A percentile compares a stretch with the other conserved stretches of the same genome.
These are phyloP conservation scores for Folsomia manolachei DNA, from an alignment of 2,888 invertebrate species.

Conservation along the genomic window DNA sequence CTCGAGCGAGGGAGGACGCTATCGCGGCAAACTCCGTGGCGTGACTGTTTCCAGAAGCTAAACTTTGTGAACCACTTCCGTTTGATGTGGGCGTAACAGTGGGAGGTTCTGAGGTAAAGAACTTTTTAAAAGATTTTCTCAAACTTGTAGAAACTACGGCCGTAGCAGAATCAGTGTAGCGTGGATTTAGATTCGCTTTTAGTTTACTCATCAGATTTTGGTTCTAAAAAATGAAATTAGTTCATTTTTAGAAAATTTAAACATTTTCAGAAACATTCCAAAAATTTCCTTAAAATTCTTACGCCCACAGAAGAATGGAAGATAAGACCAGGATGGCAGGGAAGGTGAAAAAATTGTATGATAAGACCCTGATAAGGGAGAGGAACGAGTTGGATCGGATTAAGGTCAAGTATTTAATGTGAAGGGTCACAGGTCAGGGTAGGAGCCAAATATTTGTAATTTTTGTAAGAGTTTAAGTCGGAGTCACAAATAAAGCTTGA, in stretches of 20 bases:
- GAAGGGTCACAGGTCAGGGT: no score
- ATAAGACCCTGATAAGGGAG: no score
- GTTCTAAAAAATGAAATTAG: constrained; percentile 25
- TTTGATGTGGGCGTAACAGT: constrained; percentile 14
- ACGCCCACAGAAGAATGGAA: background rate
- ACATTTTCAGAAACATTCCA: no score
- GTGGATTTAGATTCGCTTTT: constrained; percentile 34
- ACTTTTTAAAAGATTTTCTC: constrained; percentile 31
- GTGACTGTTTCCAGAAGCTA: constrained; percentile 12
- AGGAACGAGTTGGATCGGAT: no score
- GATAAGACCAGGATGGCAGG: constrained; percentile 22
- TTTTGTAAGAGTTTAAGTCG: no score
- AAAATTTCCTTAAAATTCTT: no score
- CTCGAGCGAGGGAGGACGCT: constrained; percentile 17
- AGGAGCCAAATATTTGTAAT: no score
- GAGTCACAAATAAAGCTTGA: no score
- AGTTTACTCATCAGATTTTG: constrained; percentile 38
- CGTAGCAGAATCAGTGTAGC: constrained; percentile 33
- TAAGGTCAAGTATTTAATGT: background rate
- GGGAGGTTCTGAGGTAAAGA: constrained; percentile 23
- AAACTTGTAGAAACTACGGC: constrained; percentile 32
- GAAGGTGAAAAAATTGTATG: constrained; percentile 29
- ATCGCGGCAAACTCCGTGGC: constrained; percentile 29
- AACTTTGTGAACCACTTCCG: constrained; percentile 14
- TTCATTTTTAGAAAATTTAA: constrained; percentile 2